Conservation (phyloP, 2,797 vertebrate species). For the Buphagus erythrorhynchus region DNA sequence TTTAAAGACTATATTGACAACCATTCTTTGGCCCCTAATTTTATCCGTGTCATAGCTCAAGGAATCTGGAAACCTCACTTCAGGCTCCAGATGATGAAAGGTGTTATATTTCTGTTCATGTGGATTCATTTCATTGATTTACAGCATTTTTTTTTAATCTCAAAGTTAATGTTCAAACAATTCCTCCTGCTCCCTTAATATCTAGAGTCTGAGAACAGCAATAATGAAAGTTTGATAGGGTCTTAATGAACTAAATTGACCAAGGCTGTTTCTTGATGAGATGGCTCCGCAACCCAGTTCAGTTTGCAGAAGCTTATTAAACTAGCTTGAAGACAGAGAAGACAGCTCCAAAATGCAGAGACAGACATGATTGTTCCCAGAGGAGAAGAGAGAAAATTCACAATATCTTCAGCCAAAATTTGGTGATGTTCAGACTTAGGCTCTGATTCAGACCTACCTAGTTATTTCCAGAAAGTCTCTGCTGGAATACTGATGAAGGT, state of each 20-base stretch:
- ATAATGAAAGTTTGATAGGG: not conserved
- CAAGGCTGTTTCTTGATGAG: not conserved
- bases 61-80: not conserved
- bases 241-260: conserved; percentile 19
- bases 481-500: not conserved
- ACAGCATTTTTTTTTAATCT: not conserved
- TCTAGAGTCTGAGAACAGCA: not conserved
- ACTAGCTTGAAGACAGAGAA: conserved; percentile 5
- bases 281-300: not conserved
- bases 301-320: conserved; percentile 33
- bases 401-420: not conserved
- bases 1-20: not conserved
- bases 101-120: not conserved
- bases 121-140: not conserved
- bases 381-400: not conserved
- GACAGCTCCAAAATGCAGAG: not conserved
- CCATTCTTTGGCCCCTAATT: not conserved
- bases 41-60: not conserved
- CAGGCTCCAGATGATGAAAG: not conserved
- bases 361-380: not conserved
- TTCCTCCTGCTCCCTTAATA: not conserved
- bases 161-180: not conserved
- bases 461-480: not conserved
- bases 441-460: not conserved
- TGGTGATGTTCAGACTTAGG: not conserved